These are phyloP conservation scores for Glossosoma conforme DNA, from an alignment of 1,140 invertebrate genomes.

Conservation along the genomic window DNA sequence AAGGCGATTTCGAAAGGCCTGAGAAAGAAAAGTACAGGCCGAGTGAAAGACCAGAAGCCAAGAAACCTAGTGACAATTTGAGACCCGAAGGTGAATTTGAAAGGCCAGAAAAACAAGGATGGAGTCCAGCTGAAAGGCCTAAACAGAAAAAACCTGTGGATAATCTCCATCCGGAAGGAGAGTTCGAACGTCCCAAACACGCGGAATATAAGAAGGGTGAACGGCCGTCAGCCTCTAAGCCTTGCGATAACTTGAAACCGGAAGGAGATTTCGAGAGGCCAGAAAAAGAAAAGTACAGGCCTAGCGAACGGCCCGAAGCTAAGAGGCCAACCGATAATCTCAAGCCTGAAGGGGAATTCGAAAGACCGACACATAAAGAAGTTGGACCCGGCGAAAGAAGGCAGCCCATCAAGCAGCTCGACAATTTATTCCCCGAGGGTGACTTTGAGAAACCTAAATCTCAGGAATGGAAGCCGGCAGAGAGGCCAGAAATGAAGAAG, in stretches of 20 bases:
- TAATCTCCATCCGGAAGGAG: constrained; percentile 58
- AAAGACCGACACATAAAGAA: constrained; percentile 38
- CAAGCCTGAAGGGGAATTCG: constrained; percentile 62
- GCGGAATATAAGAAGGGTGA: constrained; percentile 43
- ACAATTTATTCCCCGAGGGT: constrained; percentile 54
- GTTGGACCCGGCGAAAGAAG: constrained; percentile 44
- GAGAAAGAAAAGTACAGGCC: constrained; percentile 50
- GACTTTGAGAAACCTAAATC: constrained; percentile 46
- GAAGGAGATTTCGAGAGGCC: constrained; percentile 54
- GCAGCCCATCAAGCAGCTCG: constrained; percentile 46
- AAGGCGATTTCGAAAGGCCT: constrained; percentile 56
- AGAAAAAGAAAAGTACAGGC: constrained; percentile 48
- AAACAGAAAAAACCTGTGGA: constrained; percentile 54
- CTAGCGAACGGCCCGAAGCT: constrained; percentile 47
- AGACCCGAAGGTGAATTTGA: constrained; percentile 56
- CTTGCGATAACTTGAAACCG: constrained; percentile 48
- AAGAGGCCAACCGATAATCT: constrained; percentile 55
- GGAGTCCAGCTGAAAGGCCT: constrained; percentile 53
- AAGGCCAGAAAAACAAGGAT: constrained; percentile 38
- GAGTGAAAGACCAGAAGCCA: constrained; percentile 44
- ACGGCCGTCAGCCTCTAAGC: constrained; percentile 38
- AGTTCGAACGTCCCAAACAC: constrained; percentile 40
- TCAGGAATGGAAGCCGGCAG: constrained; percentile 39
- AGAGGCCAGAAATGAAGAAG: constrained; percentile 39
- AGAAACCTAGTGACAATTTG: constrained; percentile 51